These are phyloP conservation scores for Physeter macrocephalus DNA, from an alignment of 2,113 vertebrate species.

Conservation along the genomic window DNA sequence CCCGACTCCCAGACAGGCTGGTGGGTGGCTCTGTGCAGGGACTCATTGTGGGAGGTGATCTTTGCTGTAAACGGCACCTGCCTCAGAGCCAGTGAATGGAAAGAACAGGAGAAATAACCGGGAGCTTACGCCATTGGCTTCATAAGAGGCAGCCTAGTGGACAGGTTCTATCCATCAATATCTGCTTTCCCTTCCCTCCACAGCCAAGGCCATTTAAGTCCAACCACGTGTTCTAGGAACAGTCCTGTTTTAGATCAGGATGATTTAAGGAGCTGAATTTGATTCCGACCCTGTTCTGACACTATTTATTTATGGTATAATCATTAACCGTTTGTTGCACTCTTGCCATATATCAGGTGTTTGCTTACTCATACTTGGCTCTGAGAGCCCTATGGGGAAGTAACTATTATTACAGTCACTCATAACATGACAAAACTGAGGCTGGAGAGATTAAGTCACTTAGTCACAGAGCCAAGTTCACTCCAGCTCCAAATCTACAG, in stretches of 20 bases:
- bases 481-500: neutral
- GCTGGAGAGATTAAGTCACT: neutral
- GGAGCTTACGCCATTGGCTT: accelerated
- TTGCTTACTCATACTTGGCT: no score
- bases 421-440: neutral
- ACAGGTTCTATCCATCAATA: neutral
- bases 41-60: neutral
- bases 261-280: neutral
- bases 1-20: neutral
- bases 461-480: neutral
- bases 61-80: neutral
- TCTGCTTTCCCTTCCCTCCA: neutral
- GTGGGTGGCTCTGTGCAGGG: neutral
- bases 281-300: neutral
- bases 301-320: neutral
- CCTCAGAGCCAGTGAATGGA: neutral
- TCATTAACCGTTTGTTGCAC: neutral
- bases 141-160: neutral
- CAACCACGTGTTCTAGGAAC: neutral
- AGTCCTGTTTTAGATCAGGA: neutral
- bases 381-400: neutral
- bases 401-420: neutral
- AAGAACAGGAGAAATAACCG: neutral
- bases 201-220: neutral
- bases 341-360: neutral